Evolutionary conservation across 1,140 invertebrate species (phyloP), one percentile per base, ranked within the genome.

Genomic region (Drosophila virilis): DNA sequence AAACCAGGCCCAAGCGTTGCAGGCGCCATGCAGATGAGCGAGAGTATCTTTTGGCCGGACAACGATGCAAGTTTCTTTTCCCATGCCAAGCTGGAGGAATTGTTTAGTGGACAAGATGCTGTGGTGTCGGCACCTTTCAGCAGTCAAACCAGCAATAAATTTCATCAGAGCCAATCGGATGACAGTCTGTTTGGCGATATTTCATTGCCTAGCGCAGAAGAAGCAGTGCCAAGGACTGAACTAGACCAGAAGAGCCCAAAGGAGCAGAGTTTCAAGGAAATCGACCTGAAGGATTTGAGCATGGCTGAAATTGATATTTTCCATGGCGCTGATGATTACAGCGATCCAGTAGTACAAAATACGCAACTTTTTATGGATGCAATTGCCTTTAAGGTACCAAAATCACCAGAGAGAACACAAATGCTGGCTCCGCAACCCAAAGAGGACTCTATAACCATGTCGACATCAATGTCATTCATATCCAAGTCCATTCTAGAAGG

Each of bases 1-100:
- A 33, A 59, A 55, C 1, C 32, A 28, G 28, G 38, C 10, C 13
- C n/a, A 32, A 59, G 15, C 15, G n/a, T 58, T 75, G 57, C 74
- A 6, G 74, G 33, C 38, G 52, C 1, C 61, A 52, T 57, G 64
- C 58, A 62, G 57, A 54, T 42, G 6, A 81, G 50, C 35, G 76
- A 88, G 8, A 79, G 59, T 38, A 54, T 75, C 0, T 64, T 82
- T 28, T 90, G 84, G 90, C 76, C 91, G 8, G 91, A 91, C 15
- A 82, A 78, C 0, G 91, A 86, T 13, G 81, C 74, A 1, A 91
- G 84, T 37, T 80, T 91, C 15, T 91, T 92, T 42, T 84, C 84
- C 7, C 68, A 77, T 57, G 74, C 73, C 0, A 89, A 80, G 42
- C 48, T 91, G 32, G 88, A 91, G 10, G 75, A 80, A 38, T 46